Evolutionary conservation across 2,113 vertebrate genomes (phyloP).

Genomic region (Megalops atlanticus): DNA sequence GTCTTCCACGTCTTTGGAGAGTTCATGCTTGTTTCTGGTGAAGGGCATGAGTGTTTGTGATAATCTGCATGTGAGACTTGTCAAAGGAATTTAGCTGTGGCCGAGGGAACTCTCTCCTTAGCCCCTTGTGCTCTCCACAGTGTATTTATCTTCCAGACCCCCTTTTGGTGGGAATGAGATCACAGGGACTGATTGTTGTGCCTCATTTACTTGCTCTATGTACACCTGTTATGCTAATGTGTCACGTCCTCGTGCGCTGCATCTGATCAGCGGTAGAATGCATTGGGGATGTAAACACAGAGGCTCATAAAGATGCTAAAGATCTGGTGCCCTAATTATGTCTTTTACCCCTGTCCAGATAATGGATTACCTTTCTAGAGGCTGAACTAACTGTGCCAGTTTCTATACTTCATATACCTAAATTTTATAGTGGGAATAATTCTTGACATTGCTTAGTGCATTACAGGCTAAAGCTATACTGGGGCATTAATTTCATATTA

Average conservation of each 20-base stretch:
- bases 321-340: neutral
- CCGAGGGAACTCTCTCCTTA: no score
- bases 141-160: no score
- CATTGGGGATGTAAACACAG: neutral
- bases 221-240: no score
- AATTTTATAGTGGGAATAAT: neutral
- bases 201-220: no score
- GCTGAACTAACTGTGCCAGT: neutral
- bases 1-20: neutral
- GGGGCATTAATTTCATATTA: no score
- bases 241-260: no score
- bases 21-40: neutral
- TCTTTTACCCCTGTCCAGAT: neutral
- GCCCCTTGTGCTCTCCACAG: no score
- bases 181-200: no score
- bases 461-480: no score
- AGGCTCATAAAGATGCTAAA: neutral
- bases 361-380: neutral
- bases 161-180: no score
- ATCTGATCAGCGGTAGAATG: neutral
- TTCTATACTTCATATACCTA: neutral
- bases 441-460: neutral
- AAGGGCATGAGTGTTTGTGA: neutral
- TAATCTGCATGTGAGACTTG: no score
- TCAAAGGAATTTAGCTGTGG: no score